A percentile compares a stretch with the other conserved stretches of the same genome.
Conservation (phyloP, 2,888 invertebrate genomes). For the Falcaria lacertinaria region DNA sequence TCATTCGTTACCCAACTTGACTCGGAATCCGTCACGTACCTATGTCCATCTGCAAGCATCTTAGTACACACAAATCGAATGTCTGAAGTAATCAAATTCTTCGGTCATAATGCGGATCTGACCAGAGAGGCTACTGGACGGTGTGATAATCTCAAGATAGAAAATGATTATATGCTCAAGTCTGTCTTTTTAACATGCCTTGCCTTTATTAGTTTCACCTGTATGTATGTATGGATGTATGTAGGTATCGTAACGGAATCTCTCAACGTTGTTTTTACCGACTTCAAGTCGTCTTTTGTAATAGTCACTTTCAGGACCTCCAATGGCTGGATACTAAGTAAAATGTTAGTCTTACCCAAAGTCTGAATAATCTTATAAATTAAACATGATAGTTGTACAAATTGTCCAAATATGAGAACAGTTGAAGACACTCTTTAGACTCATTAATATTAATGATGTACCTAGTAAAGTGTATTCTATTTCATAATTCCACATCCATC, state of each 20-base stretch:
- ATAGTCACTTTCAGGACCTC: no score
- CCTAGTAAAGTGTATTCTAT: not conserved
- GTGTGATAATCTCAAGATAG: no score
- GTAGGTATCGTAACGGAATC: no score
- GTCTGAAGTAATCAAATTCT: not conserved
- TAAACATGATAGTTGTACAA: not conserved
- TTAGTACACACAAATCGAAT: not conserved
- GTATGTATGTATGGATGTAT: no score
- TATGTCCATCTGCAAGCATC: not conserved
- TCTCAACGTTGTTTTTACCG: no score
- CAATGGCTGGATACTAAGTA: not conserved
- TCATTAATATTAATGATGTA: not conserved
- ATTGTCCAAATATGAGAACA: not conserved
- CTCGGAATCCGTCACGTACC: slow-evolving; percentile 7
- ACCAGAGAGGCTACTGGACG: no score
- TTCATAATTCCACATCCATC: not conserved
- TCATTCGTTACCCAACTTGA: slow-evolving; percentile 46
- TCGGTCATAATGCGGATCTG: not conserved
- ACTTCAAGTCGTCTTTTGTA: no score
- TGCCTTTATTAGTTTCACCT: no score
- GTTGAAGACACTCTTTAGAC: not conserved
- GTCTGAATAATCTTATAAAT: not conserved
- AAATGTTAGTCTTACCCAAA: not conserved
- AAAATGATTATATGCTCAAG: no score
- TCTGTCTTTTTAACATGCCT: no score